Evolutionary conservation across 2,113 vertebrate genomes (phyloP), one percentile per base, ranked within the genome.

Genomic region (Etheostoma spectabile): DNA sequence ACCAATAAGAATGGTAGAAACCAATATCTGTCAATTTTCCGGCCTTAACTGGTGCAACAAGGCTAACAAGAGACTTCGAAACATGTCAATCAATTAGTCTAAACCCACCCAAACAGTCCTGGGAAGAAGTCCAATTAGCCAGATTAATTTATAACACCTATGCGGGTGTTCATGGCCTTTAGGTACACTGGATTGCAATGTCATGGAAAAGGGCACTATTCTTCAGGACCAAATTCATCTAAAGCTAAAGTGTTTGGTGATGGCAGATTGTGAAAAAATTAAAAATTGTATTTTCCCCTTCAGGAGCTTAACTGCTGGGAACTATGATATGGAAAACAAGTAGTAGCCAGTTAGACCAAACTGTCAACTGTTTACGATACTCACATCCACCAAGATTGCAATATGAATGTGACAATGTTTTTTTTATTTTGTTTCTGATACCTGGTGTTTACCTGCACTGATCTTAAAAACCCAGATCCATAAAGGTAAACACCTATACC

Each of bases 341-440:
- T 11, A 46, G 38, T 16, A 33, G 52, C n/a, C 12, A 61, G 45
- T 51, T 30, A 57, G n/a, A 72, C 21, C 33, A 46, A 22, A 49
- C 21, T n/a, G 6, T 15, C 11, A 18, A 19, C 10, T 14, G 30
- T 71, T 56, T 24, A 35, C 63, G 30, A 61, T 52, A 16, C 53
- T 48, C 0, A 42, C 48, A 61, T 60, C 38, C 38, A 63, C 64
- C 59, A 63, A 16, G 46, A 30, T 24, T 59, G 13, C 62, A n/a
- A 13, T 24, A 27, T 24, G 38, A 62, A 64, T 19, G 66, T 10
- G 35, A 52, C 27, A 62, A 33, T 67, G 42, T 52, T 57, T 10
- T n/a, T 30, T 76, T 77, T 74, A 59, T 74, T 86, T 19, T 80
- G 75, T 61, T 72, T 71, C 62, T 59, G 21, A 60, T 61, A 59